Percentiles rank a stretch among this genome's conserved stretches.
These are phyloP conservation scores for Trichoplusia ni DNA, from an alignment of 1,140 invertebrate species.

Conservation along the genomic window DNA sequence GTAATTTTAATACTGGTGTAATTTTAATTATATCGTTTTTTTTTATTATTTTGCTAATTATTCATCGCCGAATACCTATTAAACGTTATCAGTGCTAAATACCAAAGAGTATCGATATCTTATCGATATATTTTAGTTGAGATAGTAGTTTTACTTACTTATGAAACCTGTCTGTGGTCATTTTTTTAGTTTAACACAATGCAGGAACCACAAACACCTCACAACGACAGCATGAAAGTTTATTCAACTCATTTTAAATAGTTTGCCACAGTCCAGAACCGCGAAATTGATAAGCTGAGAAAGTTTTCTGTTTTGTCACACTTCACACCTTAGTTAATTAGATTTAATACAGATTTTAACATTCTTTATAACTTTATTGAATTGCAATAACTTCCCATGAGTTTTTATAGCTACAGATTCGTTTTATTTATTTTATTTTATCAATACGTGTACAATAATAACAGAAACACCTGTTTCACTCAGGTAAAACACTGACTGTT, in stretches of 20 bases:
- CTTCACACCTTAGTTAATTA: slow-evolving; percentile 38
- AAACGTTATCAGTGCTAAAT: slow-evolving; percentile 1
- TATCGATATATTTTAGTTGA: slow-evolving; percentile 33
- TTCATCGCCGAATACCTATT: background rate
- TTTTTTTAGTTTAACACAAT: slow-evolving; percentile 43
- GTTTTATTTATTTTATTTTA: background rate
- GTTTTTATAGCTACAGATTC: background rate
- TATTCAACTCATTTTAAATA: slow-evolving; percentile 71
- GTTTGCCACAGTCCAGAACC: slow-evolving; percentile 49
- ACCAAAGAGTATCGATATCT: slow-evolving; percentile 23
- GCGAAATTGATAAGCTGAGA: slow-evolving; percentile 68
- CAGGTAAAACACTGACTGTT: slow-evolving; percentile 27
- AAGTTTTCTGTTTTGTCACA: slow-evolving; percentile 66
- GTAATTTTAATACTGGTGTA: background rate
- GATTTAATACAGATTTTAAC: background rate
- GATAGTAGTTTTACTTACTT: slow-evolving; percentile 62
- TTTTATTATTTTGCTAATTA: background rate
- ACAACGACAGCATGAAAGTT: slow-evolving; percentile 39
- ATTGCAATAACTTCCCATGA: background rate
- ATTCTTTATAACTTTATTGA: background rate
- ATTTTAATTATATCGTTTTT: too few species aligned
- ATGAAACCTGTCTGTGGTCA: slow-evolving; percentile 76
- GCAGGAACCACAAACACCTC: slow-evolving; percentile 18
- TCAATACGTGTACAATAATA: slow-evolving; percentile 17
- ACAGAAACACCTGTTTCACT: slow-evolving; percentile 41